Evolutionary conservation across 2,113 vertebrate genomes (phyloP), one percentile per base, ranked within the genome.

Genomic region (Anguilla japonica): DNA sequence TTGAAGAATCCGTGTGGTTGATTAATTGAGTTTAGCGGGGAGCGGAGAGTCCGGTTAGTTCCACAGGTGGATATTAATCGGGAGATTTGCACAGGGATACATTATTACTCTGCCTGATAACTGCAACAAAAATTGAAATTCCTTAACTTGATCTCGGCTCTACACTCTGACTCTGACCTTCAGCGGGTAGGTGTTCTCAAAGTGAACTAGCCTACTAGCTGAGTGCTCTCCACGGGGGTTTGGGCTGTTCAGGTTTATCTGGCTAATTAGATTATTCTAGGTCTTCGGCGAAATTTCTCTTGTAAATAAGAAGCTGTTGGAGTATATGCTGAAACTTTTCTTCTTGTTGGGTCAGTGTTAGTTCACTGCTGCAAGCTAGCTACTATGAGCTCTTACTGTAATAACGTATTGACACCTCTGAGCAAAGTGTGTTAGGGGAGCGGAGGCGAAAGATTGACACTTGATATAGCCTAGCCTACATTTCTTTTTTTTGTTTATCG

Each of bases 121-220:
- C 86, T 46, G 87, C 88, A 87, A 46, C 87, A 88, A 11, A 91
- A 80, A 89, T 88, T 91, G 92, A 92, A 93, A 92, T 89, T 85
- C 71, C 84, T 78, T 89, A 91, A 86, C 91, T 88, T 90, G 88
- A 89, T 90, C 83, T 81, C 85, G 84, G 89, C 89, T 92, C 90
- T 92, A 89, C 34, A 34, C 34, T 34, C 34, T 34, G 34, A 34
- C 93, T 90, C 93, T 96, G 95, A 96, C 95, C 95, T 96, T 96
- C 95, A 96, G 91, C 93, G 91, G 95, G 95, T 96, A 93, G 95
- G 95, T 94, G 87, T 87, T 88, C 90, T 93, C 91, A 43, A 41
- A 22, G 26, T 5, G 26, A 20, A 20, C n/a, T 29, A 75, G 5
- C 63, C 6, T 26, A 26, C 9, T n/a, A 75, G 71, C 71, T n/a